Base-by-base conservation (phyloP, 2,113 vertebrate species). In the Ondatra zibethicus region DNA sequence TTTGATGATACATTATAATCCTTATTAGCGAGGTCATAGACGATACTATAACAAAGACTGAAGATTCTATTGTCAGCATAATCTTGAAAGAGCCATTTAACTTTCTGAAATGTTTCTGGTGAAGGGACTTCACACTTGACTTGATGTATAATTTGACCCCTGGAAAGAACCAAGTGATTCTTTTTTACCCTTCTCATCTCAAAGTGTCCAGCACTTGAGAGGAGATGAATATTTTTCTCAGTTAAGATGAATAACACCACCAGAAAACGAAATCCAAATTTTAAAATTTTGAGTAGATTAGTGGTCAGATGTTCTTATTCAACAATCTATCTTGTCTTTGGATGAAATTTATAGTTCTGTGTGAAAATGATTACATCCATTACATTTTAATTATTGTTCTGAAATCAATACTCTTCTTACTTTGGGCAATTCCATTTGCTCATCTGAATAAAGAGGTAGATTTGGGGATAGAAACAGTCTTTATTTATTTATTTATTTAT, bases 311-410 rank as follows among this genome's bases (percentile, higher is more conserved):
- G 72, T 93, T 93, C 63, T 94, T 97, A 90, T 95, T 86, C 90
- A 93, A 73, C 50, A 91, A 91, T 96, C 93, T 95, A 91, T 97
- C 93, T 95, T 95, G 93, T 97, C 94, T 96, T 97, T 86, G 87
- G 78, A 77, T 91, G 76, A 96, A 97, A 98, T 97, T 96, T 97
- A 97, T 93, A 93, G 88, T 97, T 96, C 92, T 93, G 61, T 97
- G 76, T 96, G 81, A 97, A 96, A 93, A 92, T 90, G 92, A 97
- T 97, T 84, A 97, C 97, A 91, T 97, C 96, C 81, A 95, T 97
- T 97, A 97, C 91, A 95, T 97, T 94, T 97, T 96, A 97, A 98
- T 98, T 97, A 97, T 96, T 96, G 94, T 93, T 94, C 68, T 81
- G 92, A 97, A 96, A 97, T 96, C 96, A 95, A 97, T 97, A 97